Percentiles rank a stretch among this genome's conserved stretches.
Evolutionary conservation across 2,113 vertebrate species (phyloP).

Genomic region (Rafetus swinhoei): DNA sequence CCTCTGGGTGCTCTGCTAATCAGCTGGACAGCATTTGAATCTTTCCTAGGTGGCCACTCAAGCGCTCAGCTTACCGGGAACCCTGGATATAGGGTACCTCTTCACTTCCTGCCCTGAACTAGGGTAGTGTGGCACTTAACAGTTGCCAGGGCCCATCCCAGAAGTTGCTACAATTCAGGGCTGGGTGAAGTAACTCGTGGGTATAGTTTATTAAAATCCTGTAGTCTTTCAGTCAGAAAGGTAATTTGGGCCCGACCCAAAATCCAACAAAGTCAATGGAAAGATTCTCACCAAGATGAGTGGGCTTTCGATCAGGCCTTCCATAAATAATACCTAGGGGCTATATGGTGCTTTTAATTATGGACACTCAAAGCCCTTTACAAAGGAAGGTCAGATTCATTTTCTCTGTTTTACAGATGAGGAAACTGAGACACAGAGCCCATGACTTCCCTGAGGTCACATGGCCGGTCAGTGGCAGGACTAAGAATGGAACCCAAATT

Average conservation of each 20-base stretch:
- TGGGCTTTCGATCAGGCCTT: not conserved
- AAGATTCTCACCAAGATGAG: not conserved
- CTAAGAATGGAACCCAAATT: not conserved
- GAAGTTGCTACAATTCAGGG: not conserved
- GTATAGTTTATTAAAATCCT: not conserved
- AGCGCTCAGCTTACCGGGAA: too few species aligned
- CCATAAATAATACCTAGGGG: not conserved
- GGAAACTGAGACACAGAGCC: not conserved
- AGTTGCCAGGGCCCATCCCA: not conserved
- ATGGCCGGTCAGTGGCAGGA: rapidly evolving
- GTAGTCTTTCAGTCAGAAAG: not conserved
- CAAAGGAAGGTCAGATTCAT: not conserved
- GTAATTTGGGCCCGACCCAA: not conserved
- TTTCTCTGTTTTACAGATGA: not conserved
- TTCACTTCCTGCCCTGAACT: not conserved
- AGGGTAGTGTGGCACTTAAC: not conserved
- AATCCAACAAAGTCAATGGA: not conserved
- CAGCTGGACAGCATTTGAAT: too few species aligned
- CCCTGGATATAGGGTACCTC: not conserved
- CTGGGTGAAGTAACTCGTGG: not conserved
- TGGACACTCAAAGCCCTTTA: not conserved
- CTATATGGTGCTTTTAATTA: not conserved
- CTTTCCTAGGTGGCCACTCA: too few species aligned
- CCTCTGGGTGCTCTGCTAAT: too few species aligned
- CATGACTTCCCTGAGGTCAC: not conserved